phyloP scores from a whole-genome alignment of 2,888 invertebrate species.

The Bombyx huttoni region DNA sequence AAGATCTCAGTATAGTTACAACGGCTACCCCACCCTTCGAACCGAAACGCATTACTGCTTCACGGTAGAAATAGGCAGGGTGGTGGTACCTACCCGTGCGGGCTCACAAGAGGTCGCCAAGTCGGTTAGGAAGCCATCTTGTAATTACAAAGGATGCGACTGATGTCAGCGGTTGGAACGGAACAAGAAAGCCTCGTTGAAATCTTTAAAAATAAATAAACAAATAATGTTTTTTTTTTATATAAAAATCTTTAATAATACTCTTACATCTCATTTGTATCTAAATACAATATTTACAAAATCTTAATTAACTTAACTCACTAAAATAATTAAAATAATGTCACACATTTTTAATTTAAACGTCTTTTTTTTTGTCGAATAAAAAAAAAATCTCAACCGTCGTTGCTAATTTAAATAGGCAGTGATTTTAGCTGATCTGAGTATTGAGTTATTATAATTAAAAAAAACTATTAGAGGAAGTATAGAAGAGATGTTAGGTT shows the following conservation, averaged over 20 bases:
- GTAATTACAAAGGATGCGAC: too few relatives aligned
- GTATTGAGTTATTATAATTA: conserved; percentile 20
- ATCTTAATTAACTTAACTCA: conserved; percentile 36
- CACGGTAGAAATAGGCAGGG: too few relatives aligned
- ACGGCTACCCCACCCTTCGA: too few relatives aligned
- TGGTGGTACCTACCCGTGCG: too few relatives aligned
- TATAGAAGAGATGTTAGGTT: too few relatives aligned
- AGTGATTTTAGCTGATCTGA: conserved; percentile 48
- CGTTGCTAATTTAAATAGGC: conserved; percentile 32
- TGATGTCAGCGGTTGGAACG: too few relatives aligned
- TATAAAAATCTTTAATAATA: conserved; percentile 61
- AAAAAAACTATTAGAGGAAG: not conserved
- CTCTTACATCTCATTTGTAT: conserved; percentile 59
- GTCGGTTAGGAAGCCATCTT: too few relatives aligned
- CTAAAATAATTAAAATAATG: conserved; percentile 35
- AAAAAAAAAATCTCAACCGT: conserved; percentile 4
- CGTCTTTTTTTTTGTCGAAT: not conserved
- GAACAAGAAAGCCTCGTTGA: too few relatives aligned
- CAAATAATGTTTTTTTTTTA: not conserved
- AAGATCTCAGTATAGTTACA: too few relatives aligned
- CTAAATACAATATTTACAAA: conserved; percentile 70
- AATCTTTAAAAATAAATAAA: not conserved
- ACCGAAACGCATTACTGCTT: too few relatives aligned
- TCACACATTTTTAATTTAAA: conserved; percentile 22
- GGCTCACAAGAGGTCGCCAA: too few relatives aligned